A percentile compares a stretch with the other conserved stretches of the same genome.
Evolutionary conservation across 2,113 vertebrate species (phyloP).

Genomic region (Pao palembangensis): DNA sequence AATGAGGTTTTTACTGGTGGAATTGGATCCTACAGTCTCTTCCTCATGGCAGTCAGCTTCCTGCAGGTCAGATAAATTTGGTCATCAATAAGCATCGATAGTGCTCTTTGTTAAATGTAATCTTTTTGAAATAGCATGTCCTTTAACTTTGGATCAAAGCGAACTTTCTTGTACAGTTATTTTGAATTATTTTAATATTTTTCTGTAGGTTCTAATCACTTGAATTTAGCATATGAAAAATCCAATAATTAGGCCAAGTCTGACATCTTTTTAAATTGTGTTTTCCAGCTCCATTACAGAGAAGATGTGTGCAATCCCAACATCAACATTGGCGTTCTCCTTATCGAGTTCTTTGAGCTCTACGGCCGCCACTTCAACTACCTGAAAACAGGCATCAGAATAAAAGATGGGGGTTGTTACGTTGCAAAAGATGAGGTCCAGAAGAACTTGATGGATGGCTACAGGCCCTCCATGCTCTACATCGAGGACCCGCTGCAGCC

Average conservation of each 20-base stretch:
- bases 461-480: constrained; percentile 96
- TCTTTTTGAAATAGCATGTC: too few species aligned
- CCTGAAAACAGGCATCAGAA: constrained; percentile 97
- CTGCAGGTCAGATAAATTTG: constrained; percentile 83
- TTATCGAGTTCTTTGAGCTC: constrained; percentile 99
- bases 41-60: constrained; percentile 99
- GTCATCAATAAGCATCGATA: background rate
- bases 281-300: constrained; percentile 88
- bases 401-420: constrained; percentile 96
- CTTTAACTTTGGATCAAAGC: too few species aligned
- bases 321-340: constrained; percentile 95
- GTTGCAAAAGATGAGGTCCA: constrained; percentile 98
- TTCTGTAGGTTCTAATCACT: too few species aligned
- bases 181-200: too few species aligned
- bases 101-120: too few species aligned
- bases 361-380: constrained; percentile 98
- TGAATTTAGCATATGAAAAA: too few species aligned
- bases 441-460: constrained; percentile 94
- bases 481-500: constrained; percentile 96
- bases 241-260: background rate
- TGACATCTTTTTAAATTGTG: background rate
- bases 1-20: constrained; percentile 98
- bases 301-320: constrained; percentile 89
- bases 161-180: too few species aligned
- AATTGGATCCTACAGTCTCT: constrained; percentile 97